Conservation (phyloP, 1,140 invertebrate species). For the Drosophila sucinea region DNA sequence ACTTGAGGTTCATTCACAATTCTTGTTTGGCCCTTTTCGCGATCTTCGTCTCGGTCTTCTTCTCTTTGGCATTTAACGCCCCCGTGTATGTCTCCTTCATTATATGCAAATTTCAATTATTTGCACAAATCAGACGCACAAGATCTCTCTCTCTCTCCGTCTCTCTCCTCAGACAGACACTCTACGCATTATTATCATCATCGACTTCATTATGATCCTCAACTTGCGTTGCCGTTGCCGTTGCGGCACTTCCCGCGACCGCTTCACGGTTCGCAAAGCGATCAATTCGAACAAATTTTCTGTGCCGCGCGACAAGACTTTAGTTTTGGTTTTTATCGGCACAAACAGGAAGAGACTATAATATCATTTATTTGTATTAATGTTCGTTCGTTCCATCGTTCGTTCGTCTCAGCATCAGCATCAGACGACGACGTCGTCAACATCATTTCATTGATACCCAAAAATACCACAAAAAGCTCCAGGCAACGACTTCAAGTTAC, state of each 20-base stretch:
- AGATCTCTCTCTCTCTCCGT: constrained; percentile 60
- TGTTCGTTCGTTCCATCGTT: constrained; percentile 44
- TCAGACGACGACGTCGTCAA: constrained; percentile 19
- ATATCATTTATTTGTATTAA: constrained; percentile 82
- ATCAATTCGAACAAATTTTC: constrained; percentile 54
- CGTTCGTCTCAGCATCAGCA: constrained; percentile 15
- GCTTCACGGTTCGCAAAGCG: constrained; percentile 8
- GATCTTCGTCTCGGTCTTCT: not conserved
- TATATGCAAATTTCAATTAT: constrained; percentile 82
- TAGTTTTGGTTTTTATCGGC: constrained; percentile 56
- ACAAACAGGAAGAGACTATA: constrained; percentile 78
- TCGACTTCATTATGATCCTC: constrained; percentile 39
- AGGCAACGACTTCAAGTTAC: not conserved
- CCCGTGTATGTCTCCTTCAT: constrained; percentile 57
- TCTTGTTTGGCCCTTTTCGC: not conserved
- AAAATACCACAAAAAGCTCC: constrained; percentile 24
- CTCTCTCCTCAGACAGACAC: constrained; percentile 31
- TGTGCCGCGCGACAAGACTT: constrained; percentile 22
- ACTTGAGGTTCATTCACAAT: constrained; percentile 33
- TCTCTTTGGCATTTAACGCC: constrained; percentile 33
- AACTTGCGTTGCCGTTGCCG: no score
- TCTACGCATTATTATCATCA: constrained; percentile 73
- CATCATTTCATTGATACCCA: constrained; percentile 71
- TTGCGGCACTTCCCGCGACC: not conserved
- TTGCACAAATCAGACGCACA: constrained; percentile 78